A percentile compares a stretch with the other conserved stretches of the same genome.
phyloP scores from a whole-genome alignment of 2,888 invertebrate species.

The Neoitamus cyanurus region DNA sequence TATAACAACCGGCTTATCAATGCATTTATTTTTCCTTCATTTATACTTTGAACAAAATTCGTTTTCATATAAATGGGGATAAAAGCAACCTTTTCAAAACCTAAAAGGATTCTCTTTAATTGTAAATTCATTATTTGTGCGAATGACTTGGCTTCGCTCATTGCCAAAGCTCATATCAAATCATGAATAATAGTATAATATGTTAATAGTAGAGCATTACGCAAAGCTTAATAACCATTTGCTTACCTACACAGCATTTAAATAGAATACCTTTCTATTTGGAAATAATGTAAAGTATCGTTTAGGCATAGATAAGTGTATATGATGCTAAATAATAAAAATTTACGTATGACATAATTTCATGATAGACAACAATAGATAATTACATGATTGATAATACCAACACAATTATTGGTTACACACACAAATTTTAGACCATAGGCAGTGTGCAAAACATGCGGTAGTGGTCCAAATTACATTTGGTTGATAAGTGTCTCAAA shows the following conservation, averaged over 20 bases:
- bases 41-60: too few species aligned
- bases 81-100: too few species aligned
- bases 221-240: background rate
- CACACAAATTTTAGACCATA: slow-evolving; percentile 13
- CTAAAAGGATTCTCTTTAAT: too few species aligned
- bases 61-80: too few species aligned
- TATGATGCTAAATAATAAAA: background rate
- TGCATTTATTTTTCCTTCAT: too few species aligned
- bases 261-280: background rate
- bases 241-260: background rate
- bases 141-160: background rate
- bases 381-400: background rate
- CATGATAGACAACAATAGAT: background rate
- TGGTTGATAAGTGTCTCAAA: background rate
- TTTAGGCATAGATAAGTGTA: background rate
- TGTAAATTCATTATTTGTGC: background rate
- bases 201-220: background rate
- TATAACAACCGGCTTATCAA: too few species aligned
- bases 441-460: slow-evolving; percentile 14
- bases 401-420: background rate
- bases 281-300: background rate
- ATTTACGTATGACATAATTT: background rate
- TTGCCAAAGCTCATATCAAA: background rate
- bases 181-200: background rate
- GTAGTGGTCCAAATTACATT: background rate